A percentile compares a stretch with the other conserved stretches of the same genome.
phyloP scores from a whole-genome alignment of 2,113 vertebrate genomes.

The Pica pica region DNA sequence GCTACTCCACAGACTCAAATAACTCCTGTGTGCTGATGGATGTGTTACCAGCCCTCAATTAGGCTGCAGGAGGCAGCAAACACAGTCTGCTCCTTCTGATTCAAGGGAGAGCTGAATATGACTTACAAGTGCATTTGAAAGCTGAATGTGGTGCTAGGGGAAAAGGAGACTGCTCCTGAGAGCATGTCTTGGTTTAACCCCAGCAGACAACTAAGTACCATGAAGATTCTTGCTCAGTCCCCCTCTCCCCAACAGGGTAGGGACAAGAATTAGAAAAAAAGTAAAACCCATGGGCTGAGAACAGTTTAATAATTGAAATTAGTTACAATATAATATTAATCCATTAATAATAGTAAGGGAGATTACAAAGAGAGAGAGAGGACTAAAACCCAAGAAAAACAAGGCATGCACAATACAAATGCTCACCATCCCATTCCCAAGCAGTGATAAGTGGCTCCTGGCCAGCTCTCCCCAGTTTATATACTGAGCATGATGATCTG shows the following conservation, averaged over 20 bases:
- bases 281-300: background rate
- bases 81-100: background rate
- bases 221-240: background rate
- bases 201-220: background rate
- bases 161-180: background rate
- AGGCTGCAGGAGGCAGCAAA: background rate
- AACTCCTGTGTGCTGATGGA: background rate
- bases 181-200: background rate
- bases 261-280: background rate
- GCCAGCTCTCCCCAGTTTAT: background rate
- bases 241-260: background rate
- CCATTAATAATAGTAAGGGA: background rate
- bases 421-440: background rate
- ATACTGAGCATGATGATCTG: background rate
- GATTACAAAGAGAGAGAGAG: background rate
- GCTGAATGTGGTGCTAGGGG: background rate
- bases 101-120: background rate
- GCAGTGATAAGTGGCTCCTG: background rate
- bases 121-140: background rate
- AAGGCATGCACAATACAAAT: background rate
- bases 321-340: background rate
- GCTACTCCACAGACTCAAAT: background rate
- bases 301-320: background rate
- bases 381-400: background rate
- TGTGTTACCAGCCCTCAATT: background rate